These are phyloP conservation scores for Drosophila barbarae DNA, from an alignment of 2,888 invertebrate species.

Conservation along the genomic window DNA sequence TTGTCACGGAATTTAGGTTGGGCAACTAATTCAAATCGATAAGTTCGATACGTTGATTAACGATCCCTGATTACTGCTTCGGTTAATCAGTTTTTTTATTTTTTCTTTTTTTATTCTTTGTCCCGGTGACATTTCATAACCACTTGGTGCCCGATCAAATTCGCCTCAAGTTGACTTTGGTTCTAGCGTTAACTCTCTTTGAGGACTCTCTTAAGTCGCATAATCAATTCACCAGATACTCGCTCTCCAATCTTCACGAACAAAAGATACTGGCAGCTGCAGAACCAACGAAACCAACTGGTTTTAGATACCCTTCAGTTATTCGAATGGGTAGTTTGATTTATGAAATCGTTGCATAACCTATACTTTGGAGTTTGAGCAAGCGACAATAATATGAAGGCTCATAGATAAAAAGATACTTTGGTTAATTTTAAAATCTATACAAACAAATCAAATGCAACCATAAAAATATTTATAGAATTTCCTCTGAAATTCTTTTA, in stretches of 20 bases:
- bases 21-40: constrained; percentile 49
- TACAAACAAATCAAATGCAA: too few species aligned
- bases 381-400: background rate
- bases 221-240: constrained; percentile 42
- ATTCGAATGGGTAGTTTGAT: constrained; percentile 5
- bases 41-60: constrained; percentile 45
- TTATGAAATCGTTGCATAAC: background rate
- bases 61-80: constrained; percentile 22
- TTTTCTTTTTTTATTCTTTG: constrained; percentile 5
- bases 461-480: background rate
- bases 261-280: constrained; percentile 63
- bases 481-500: background rate
- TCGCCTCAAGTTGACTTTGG: constrained; percentile 7
- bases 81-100: constrained; percentile 40
- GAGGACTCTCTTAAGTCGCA: constrained; percentile 44
- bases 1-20: constrained; percentile 65
- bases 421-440: background rate
- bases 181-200: constrained; percentile 18
- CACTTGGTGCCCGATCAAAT: constrained; percentile 17
- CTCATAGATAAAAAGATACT: background rate
- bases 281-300: constrained; percentile 56
- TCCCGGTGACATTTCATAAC: constrained; percentile 38
- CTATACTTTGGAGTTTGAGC: background rate
- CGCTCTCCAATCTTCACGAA: constrained; percentile 19
- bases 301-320: constrained; percentile 55